phyloP scores from a whole-genome alignment of 2,113 vertebrate species.

The Strigops habroptila region DNA sequence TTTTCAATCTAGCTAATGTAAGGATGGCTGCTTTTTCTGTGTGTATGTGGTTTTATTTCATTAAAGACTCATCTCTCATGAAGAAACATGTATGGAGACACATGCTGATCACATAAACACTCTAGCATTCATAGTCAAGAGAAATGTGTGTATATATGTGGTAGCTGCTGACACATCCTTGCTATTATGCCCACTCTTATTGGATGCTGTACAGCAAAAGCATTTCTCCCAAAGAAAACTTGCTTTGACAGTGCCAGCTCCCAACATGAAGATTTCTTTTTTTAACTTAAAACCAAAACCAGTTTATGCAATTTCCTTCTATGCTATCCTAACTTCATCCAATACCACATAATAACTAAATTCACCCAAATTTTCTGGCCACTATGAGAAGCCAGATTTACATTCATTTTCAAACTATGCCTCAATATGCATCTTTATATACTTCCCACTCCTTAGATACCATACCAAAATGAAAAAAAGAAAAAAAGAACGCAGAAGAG shows the following conservation, averaged over 20 bases:
- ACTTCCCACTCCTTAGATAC: not conserved
- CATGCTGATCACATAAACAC: not conserved
- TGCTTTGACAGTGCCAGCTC: not conserved
- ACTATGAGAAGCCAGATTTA: not conserved
- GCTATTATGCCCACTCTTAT: not conserved
- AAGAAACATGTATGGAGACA: not conserved
- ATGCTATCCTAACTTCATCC: not conserved
- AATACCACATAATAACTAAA: not conserved
- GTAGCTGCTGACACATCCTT: not conserved
- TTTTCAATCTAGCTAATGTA: not conserved
- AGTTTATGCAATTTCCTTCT: not conserved
- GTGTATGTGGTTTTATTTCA: not conserved
- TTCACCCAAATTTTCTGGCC: not conserved
- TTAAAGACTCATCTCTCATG: not conserved
- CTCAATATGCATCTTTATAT: not conserved
- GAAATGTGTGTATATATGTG: not conserved
- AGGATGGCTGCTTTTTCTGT: not conserved
- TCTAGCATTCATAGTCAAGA: not conserved
- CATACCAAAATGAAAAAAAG: not conserved
- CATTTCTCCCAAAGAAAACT: not conserved
- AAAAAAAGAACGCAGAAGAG: accelerated
- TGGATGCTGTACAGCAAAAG: not conserved
- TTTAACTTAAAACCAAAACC: not conserved
- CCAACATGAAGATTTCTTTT: too few species aligned
- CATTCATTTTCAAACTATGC: not conserved